phyloP scores from a whole-genome alignment of 23 tunicate species.

The Corella eumyota region DNA sequence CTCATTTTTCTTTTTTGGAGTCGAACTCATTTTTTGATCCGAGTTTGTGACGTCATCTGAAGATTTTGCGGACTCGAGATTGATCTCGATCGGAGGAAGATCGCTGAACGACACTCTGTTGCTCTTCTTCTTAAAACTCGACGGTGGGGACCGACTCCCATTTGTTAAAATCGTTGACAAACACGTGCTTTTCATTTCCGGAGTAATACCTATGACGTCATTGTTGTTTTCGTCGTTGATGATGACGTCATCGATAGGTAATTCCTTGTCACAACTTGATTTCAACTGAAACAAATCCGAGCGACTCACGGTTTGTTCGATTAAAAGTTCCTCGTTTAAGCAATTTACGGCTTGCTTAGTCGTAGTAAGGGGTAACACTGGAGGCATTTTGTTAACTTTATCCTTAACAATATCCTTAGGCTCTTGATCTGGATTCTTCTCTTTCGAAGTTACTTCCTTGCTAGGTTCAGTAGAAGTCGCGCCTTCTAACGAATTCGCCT shows the following conservation, averaged over 20 bases:
- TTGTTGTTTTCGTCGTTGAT: neutral
- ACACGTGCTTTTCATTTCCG: neutral
- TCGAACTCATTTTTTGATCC: neutral
- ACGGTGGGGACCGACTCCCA: conserved; percentile 5
- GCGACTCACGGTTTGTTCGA: neutral
- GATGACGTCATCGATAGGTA: neutral
- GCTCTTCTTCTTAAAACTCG: conserved; percentile 14
- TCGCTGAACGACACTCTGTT: conserved; percentile 52
- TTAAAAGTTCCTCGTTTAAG: neutral
- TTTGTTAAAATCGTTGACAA: conserved; percentile 7
- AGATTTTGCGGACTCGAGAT: conserved; percentile 13
- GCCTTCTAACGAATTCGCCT: conserved; percentile 7
- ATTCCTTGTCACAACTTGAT: neutral
- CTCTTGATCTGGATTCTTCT: too few species aligned
- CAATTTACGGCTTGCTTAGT: neutral
- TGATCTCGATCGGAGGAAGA: conserved; percentile 46
- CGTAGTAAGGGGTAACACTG: neutral
- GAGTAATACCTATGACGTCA: neutral
- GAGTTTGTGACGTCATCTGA: neutral
- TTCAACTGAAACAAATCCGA: neutral
- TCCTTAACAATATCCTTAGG: neutral
- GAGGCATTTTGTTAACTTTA: neutral
- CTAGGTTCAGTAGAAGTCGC: too few species aligned
- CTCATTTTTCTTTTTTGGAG: neutral
- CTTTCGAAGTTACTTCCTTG: neutral